A percentile compares a stretch with the other conserved stretches of the same genome.
These are phyloP conservation scores for Salvator merianae DNA, from an alignment of 2,113 vertebrate species.

Conservation along the genomic window DNA sequence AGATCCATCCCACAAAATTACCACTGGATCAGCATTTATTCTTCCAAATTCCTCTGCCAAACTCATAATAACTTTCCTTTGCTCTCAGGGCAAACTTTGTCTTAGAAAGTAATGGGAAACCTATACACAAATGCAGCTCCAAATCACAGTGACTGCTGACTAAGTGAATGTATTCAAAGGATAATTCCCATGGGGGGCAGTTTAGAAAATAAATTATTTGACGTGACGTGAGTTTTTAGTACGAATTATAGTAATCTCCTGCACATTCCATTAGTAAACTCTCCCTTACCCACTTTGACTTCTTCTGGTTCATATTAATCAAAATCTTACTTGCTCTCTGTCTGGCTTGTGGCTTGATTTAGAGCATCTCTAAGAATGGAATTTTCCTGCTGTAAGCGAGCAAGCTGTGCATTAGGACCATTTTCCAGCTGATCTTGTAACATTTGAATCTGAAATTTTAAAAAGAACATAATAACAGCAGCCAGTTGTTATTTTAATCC, in stretches of 20 bases:
- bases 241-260: not conserved
- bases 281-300: not conserved
- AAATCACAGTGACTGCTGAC: not conserved
- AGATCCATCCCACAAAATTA: too few relatives aligned
- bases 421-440: slow-evolving; percentile 96
- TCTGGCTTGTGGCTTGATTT: slow-evolving; percentile 93
- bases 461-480: not conserved
- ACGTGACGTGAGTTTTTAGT: not conserved
- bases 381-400: slow-evolving; percentile 92
- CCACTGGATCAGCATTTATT: too few relatives aligned
- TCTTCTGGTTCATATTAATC: not conserved
- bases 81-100: not conserved
- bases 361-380: slow-evolving; percentile 94
- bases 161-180: not conserved
- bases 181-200: not conserved
- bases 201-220: not conserved
- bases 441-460: slow-evolving; percentile 77
- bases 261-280: not conserved
- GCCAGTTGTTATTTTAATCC: not conserved
- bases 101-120: not conserved
- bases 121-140: not conserved
- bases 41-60: not conserved
- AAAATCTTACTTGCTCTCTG: slow-evolving; percentile 89
- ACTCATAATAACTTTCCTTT: not conserved
- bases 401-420: slow-evolving; percentile 88